phyloP scores from a whole-genome alignment of 2,888 invertebrate species.

The Lordiphosa andalusiaca region DNA sequence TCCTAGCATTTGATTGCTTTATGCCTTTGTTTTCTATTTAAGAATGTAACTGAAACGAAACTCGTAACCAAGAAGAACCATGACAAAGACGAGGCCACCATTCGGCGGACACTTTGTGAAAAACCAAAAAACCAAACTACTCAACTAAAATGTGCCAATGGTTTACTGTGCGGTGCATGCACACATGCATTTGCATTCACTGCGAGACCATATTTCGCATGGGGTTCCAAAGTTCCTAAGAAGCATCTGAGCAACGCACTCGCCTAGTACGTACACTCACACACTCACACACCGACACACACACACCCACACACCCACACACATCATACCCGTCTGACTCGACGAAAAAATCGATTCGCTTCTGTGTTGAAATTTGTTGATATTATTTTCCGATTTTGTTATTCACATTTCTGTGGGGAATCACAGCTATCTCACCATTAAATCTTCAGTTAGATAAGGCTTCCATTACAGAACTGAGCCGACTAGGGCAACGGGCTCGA shows the following conservation, averaged over 20 bases:
- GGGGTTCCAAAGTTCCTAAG: slow-evolving; percentile 9
- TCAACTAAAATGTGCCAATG: slow-evolving; percentile 32
- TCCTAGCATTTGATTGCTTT: slow-evolving; percentile 72
- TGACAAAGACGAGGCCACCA: slow-evolving; percentile 11
- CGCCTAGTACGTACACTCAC: neutral
- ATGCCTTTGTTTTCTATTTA: slow-evolving; percentile 65
- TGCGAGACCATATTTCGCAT: neutral
- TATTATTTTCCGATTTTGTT: slow-evolving; percentile 9
- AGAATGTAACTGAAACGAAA: slow-evolving; percentile 28
- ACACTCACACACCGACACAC: slow-evolving; percentile 4
- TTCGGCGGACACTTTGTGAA: slow-evolving; percentile 21
- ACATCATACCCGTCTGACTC: slow-evolving; percentile 4
- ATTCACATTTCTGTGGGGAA: too few species aligned
- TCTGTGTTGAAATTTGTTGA: slow-evolving; percentile 24
- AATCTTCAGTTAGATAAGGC: slow-evolving; percentile 9
- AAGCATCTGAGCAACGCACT: neutral
- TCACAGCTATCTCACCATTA: slow-evolving; percentile 6
- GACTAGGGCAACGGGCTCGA: slow-evolving; percentile 2
- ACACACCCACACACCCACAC: slow-evolving; percentile 5
- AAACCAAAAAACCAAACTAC: neutral
- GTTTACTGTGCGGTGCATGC: slow-evolving; percentile 25
- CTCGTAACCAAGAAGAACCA: slow-evolving; percentile 14
- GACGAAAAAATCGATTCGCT: slow-evolving; percentile 5
- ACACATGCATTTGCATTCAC: slow-evolving; percentile 9
- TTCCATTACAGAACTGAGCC: slow-evolving; percentile 13